Evolutionary conservation across 2,113 vertebrate genomes (phyloP).

Genomic region (Amphilophus citrinellus): DNA sequence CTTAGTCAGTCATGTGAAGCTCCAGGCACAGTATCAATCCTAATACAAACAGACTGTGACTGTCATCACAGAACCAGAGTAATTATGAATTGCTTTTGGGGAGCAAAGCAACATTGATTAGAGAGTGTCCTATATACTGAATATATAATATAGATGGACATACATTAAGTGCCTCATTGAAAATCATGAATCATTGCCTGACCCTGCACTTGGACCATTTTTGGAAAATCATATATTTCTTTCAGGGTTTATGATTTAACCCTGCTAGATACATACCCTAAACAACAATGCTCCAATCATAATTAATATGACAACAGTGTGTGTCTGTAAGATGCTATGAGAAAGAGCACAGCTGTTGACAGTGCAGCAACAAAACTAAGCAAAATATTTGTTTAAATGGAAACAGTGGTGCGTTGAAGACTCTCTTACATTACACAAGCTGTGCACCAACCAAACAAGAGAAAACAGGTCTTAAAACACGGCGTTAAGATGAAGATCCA

Average conservation of each 20-base stretch:
- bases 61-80: neutral
- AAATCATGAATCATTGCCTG: neutral
- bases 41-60: neutral
- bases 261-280: neutral
- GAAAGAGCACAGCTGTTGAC: neutral
- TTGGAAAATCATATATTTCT: neutral
- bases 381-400: neutral
- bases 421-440: neutral
- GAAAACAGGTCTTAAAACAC: neutral
- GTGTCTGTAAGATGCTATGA: neutral
- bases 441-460: neutral
- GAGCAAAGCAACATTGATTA: neutral
- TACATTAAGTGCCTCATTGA: neutral
- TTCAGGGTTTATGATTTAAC: neutral
- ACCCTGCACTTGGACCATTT: neutral
- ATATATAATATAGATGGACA: neutral
- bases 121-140: neutral
- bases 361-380: neutral
- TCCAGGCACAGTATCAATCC: neutral
- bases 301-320: neutral
- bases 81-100: slow-evolving; percentile 2
- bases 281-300: neutral
- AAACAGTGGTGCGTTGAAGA: too few relatives aligned
- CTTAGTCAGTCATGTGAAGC: slow-evolving; percentile 5
- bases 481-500: neutral